phyloP scores from a whole-genome alignment of 2,797 vertebrate genomes.

The Rhynchotus rufescens region DNA sequence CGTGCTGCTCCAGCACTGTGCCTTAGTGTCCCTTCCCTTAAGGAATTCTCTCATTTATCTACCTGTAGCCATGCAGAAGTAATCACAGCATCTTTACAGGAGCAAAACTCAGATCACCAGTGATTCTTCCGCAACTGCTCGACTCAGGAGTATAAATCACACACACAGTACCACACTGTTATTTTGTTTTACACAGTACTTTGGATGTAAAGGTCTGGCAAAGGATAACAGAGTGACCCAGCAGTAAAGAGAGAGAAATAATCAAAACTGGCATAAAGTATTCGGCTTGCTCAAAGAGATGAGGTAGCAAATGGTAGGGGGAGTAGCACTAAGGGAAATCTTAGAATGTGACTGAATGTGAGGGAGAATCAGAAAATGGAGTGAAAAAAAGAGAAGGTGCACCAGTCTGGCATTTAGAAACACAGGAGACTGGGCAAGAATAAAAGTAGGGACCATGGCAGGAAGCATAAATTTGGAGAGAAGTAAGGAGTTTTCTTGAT shows the following conservation, averaged over 20 bases:
- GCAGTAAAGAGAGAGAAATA: background rate
- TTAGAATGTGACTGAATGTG: background rate
- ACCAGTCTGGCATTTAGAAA: background rate
- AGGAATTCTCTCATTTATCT: background rate
- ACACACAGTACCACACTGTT: fast-evolving
- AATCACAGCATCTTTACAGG: background rate
- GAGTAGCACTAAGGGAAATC: background rate
- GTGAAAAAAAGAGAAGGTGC: background rate
- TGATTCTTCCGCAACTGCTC: background rate
- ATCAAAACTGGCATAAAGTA: background rate
- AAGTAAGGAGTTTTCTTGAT: background rate
- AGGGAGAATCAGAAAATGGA: background rate
- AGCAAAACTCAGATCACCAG: background rate
- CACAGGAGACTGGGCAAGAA: background rate
- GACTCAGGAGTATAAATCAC: background rate
- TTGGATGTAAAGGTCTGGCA: background rate
- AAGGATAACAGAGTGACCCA: background rate
- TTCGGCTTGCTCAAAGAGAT: background rate
- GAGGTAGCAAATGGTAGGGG: background rate
- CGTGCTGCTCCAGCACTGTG: background rate
- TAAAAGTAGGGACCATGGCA: background rate
- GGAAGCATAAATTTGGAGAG: background rate
- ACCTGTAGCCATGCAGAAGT: background rate
- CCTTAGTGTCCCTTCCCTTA: background rate
- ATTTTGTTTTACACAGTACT: background rate